phyloP scores from a whole-genome alignment of 2,113 vertebrate genomes.

The Pagrus major region DNA sequence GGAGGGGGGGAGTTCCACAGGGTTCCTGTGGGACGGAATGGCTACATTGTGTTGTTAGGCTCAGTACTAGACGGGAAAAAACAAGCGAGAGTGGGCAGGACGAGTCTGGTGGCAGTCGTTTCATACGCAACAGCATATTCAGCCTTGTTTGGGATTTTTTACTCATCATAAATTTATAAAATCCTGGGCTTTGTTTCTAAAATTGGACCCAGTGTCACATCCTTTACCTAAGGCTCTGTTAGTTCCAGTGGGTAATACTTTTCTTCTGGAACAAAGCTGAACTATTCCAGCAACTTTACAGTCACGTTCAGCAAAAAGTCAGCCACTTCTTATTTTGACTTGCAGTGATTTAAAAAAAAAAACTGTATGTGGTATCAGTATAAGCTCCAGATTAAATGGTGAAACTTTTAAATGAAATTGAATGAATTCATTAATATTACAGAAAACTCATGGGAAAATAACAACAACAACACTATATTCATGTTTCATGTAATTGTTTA shows the following conservation, averaged over 20 bases:
- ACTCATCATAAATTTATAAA: not conserved
- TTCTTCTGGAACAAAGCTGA: not conserved
- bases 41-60: slow-evolving; percentile 6
- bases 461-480: not conserved
- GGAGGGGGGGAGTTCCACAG: not conserved
- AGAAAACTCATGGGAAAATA: not conserved
- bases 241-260: not conserved
- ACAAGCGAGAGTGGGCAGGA: not conserved
- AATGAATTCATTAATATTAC: no score
- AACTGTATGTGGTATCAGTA: no score
- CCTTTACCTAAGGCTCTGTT: not conserved
- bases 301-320: not conserved
- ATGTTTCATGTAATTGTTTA: not conserved
- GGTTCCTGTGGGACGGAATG: not conserved
- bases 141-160: not conserved
- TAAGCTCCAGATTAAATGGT: no score
- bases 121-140: not conserved
- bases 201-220: not conserved
- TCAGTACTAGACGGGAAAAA: slow-evolving; percentile 12
- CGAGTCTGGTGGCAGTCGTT: not conserved
- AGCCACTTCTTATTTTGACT: no score
- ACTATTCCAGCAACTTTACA: not conserved
- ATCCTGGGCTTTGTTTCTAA: not conserved
- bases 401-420: no score
- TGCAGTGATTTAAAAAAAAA: no score